Percentiles rank a stretch among this genome's conserved stretches.
phyloP scores from a whole-genome alignment of 2,797 vertebrate species.

The Phrynocephalus forsythii region DNA sequence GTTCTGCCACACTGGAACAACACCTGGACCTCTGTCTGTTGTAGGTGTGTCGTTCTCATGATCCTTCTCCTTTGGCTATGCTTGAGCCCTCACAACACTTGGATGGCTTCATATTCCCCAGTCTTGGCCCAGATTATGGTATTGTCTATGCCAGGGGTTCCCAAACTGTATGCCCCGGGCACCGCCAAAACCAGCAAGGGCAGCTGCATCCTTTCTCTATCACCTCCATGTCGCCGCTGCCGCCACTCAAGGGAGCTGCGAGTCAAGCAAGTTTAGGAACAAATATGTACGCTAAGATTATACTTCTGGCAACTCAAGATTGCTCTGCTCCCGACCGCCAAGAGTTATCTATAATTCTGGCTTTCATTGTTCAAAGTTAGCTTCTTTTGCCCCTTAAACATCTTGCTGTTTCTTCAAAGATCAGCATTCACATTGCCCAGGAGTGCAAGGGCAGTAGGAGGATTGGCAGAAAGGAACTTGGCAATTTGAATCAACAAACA shows the following conservation, averaged over 20 bases:
- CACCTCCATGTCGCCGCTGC: too few relatives aligned
- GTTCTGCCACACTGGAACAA: background rate
- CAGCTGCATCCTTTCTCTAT: too few relatives aligned
- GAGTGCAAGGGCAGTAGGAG: background rate
- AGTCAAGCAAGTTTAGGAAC: too few relatives aligned
- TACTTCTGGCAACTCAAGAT: background rate
- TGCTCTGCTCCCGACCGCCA: too few relatives aligned
- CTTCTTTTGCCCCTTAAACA: background rate
- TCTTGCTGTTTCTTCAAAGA: background rate
- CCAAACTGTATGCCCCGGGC: too few relatives aligned
- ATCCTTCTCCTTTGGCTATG: background rate
- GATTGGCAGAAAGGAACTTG: background rate
- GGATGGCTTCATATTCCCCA: background rate
- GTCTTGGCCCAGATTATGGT: background rate
- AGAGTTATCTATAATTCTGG: background rate
- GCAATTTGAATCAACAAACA: background rate
- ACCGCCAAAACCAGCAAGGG: too few relatives aligned
- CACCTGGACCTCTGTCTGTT: background rate
- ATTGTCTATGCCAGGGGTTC: background rate
- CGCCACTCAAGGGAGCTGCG: too few relatives aligned
- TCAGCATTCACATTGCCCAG: background rate
- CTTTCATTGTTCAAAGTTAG: background rate
- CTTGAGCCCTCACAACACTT: background rate
- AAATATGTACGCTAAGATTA: background rate
- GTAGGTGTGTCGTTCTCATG: background rate